A percentile compares a stretch with the other conserved stretches of the same genome.
phyloP scores from a whole-genome alignment of 2,888 invertebrate genomes.

The Agonopterix arenella region DNA sequence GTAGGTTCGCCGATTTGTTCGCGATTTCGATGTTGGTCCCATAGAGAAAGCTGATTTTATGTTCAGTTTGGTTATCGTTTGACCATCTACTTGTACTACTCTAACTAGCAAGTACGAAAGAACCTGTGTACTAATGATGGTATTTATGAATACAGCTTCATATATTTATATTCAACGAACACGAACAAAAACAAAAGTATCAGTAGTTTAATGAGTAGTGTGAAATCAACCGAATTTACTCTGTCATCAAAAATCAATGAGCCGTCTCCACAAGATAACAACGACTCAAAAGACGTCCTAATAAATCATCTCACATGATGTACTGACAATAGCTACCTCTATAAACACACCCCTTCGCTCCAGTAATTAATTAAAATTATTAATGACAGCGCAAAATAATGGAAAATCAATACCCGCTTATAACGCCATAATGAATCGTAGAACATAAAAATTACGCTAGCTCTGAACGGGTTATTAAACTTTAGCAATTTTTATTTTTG shows the following conservation, averaged over 20 bases:
- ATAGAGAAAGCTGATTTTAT: no score
- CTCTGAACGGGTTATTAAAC: constrained; percentile 47
- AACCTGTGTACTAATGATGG: no score
- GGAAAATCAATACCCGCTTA: constrained; percentile 58
- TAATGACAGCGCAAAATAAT: constrained; percentile 65
- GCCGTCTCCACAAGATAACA: constrained; percentile 31
- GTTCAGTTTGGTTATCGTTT: no score
- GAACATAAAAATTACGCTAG: constrained; percentile 15
- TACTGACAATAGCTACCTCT: constrained; percentile 42
- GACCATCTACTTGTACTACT: no score
- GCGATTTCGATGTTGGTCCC: no score
- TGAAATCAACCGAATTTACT: constrained; percentile 22
- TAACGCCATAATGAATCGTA: constrained; percentile 1
- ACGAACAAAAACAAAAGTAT: no score
- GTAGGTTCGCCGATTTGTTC: no score
- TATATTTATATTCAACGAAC: no score
- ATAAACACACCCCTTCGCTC: constrained; percentile 35
- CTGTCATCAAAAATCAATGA: constrained; percentile 67
- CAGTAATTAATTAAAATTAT: constrained; percentile 71
- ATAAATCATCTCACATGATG: constrained; percentile 63
- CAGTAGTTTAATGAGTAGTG: no score
- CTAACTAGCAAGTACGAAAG: no score
- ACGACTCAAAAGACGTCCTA: constrained; percentile 33
- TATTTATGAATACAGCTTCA: no score
- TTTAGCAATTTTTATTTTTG: constrained; percentile 28